Evolutionary conservation across 2,888 invertebrate genomes (phyloP).

Genomic region (Synergus umbraculus): DNA sequence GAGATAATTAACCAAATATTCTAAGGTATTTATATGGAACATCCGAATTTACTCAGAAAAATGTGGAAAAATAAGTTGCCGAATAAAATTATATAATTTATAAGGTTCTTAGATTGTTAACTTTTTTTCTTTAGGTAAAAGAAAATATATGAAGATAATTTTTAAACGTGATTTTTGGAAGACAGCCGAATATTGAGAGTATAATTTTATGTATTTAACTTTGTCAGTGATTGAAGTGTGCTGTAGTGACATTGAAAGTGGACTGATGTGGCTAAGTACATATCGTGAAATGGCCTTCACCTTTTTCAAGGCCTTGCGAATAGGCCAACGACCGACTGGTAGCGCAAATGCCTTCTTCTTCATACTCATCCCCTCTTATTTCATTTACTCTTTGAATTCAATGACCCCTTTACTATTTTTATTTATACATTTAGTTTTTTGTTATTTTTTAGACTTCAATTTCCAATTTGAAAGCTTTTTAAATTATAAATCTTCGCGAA

Average conservation of each 20-base stretch:
- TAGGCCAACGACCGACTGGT: background rate
- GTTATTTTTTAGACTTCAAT: background rate
- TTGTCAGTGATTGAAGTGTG: background rate
- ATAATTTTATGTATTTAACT: background rate
- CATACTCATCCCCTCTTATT: background rate
- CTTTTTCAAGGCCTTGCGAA: background rate
- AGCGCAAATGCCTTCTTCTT: background rate
- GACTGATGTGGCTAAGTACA: background rate
- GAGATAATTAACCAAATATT: slow-evolving; percentile 65
- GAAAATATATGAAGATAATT: background rate
- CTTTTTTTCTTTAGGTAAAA: background rate
- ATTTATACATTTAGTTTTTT: background rate
- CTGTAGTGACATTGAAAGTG: background rate
- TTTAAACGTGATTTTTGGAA: background rate
- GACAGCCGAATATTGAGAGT: background rate
- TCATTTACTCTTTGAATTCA: background rate
- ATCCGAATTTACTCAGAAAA: slow-evolving; percentile 22
- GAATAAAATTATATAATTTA: slow-evolving; percentile 36
- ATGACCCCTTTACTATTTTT: background rate
- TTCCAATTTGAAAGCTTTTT: background rate
- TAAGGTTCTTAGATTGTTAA: background rate
- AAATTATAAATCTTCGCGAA: background rate
- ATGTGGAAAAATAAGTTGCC: slow-evolving; percentile 16
- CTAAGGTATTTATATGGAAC: slow-evolving; percentile 46
- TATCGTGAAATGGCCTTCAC: background rate